Conservation (phyloP, 2,113 vertebrate species). For the Xyliphius kryptos region DNA sequence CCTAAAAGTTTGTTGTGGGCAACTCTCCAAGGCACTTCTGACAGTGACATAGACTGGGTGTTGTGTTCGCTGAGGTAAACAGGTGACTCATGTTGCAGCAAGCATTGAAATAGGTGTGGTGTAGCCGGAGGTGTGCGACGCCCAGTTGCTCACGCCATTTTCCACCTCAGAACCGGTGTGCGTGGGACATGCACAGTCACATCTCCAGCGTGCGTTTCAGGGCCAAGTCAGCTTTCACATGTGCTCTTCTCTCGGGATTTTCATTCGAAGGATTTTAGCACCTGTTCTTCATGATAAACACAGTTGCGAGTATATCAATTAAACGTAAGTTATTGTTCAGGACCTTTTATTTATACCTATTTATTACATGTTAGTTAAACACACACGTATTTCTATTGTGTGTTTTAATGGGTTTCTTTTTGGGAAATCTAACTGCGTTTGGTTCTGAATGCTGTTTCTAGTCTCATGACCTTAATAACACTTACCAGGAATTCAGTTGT, state of each 20-base stretch:
- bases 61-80: background rate
- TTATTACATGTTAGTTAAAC: too few species aligned
- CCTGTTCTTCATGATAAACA: background rate
- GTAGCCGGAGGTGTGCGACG: constrained; percentile 15
- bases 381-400: too few species aligned
- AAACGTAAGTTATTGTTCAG: background rate
- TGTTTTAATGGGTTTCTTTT: too few species aligned
- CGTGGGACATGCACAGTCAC: constrained; percentile 16
- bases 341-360: background rate
- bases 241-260: background rate
- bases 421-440: too few species aligned
- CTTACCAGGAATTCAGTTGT: too few species aligned
- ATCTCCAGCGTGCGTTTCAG: background rate
- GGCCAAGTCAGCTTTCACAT: background rate
- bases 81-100: constrained; percentile 13
- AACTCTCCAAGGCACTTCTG: background rate
- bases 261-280: background rate
- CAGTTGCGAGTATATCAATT: background rate
- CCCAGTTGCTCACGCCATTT: background rate
- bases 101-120: constrained; percentile 23
- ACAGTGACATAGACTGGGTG: background rate
- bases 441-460: too few species aligned
- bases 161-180: constrained; percentile 12
- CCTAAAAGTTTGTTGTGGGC: background rate
- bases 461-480: too few species aligned